Evolutionary conservation across 2,888 invertebrate genomes (phyloP).

Genomic region (Hypomecis atomaria): DNA sequence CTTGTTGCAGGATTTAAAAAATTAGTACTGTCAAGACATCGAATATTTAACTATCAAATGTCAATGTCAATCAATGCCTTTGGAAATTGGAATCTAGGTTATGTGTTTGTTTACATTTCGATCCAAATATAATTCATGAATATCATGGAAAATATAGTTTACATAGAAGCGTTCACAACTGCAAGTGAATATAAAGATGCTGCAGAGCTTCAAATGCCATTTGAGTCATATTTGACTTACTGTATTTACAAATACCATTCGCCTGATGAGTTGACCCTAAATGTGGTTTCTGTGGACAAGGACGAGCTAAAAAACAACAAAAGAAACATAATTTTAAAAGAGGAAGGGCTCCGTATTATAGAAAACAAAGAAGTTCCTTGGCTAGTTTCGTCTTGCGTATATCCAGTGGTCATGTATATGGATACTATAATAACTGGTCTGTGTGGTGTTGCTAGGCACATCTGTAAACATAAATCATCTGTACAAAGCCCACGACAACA

Average conservation of each 20-base stretch:
- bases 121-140: too few relatives aligned
- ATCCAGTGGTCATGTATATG: slow-evolving; percentile 87
- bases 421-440: slow-evolving; percentile 90
- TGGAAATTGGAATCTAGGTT: too few relatives aligned
- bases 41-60: too few relatives aligned
- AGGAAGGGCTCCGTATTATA: slow-evolving; percentile 57
- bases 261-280: slow-evolving; percentile 69
- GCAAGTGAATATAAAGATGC: slow-evolving; percentile 48
- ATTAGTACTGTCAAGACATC: too few relatives aligned
- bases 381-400: slow-evolving; percentile 78
- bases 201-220: slow-evolving; percentile 60
- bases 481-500: slow-evolving; percentile 56
- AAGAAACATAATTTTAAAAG: slow-evolving; percentile 52
- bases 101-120: too few relatives aligned
- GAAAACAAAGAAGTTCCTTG: slow-evolving; percentile 70
- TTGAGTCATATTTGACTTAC: slow-evolving; percentile 87
- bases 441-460: slow-evolving; percentile 87
- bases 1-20: too few relatives aligned
- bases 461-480: slow-evolving; percentile 58
- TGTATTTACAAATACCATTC: slow-evolving; percentile 86
- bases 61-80: too few relatives aligned
- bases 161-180: slow-evolving; percentile 59
- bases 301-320: slow-evolving; percentile 41
- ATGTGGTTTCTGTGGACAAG: slow-evolving; percentile 65
- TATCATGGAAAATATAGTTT: slow-evolving; percentile 58